A percentile compares a stretch with the other conserved stretches of the same genome.
phyloP scores from a whole-genome alignment of 2,113 vertebrate species.

The Orientallactaga bullata region DNA sequence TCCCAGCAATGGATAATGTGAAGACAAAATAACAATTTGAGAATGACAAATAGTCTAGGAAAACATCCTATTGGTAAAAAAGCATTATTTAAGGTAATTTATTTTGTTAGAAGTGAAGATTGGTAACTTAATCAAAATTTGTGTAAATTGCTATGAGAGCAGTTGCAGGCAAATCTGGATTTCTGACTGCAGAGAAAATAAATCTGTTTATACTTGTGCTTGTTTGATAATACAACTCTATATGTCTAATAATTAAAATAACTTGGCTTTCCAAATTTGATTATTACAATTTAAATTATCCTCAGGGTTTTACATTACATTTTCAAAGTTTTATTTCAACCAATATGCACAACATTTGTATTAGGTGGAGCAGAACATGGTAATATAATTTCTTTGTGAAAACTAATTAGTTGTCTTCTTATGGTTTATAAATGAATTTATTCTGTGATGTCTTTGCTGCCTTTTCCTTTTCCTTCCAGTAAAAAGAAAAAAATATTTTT shows the following conservation, averaged over 20 bases:
- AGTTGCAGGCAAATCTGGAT: background rate
- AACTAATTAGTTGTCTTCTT: background rate
- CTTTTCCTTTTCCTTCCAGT: background rate
- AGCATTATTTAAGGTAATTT: background rate
- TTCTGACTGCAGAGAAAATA: background rate
- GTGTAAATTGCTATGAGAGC: background rate
- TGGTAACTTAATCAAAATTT: background rate
- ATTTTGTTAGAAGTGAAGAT: background rate
- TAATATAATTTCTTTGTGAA: background rate
- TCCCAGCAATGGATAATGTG: background rate
- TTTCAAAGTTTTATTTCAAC: background rate
- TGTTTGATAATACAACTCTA: background rate
- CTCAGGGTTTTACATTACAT: background rate
- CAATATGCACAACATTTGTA: background rate
- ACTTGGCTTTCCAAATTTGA: background rate
- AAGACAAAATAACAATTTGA: background rate
- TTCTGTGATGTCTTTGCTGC: background rate
- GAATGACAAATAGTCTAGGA: background rate
- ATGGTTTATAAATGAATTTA: background rate
- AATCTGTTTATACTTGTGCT: background rate
- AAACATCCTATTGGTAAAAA: background rate
- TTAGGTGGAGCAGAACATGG: background rate
- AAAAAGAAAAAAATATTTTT: background rate
- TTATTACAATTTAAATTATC: background rate
- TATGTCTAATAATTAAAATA: constrained; percentile 17